phyloP scores from a whole-genome alignment of 2,113 vertebrate species.

The Atherinomorus stipes region DNA sequence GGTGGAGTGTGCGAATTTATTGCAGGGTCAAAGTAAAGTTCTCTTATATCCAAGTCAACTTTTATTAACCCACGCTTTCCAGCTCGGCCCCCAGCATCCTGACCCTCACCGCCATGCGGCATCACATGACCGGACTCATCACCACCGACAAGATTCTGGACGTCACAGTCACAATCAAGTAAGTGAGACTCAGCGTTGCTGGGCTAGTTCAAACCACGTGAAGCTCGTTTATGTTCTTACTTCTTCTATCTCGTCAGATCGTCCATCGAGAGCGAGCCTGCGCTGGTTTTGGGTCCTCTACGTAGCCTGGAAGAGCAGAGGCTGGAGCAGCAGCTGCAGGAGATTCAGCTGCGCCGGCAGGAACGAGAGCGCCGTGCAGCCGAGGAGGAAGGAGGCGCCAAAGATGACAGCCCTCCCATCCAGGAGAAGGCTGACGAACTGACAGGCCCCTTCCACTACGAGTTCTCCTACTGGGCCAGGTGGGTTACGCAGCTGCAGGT shows the following conservation, averaged over 20 bases:
- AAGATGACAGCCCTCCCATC: conserved; percentile 84
- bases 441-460: conserved; percentile 91
- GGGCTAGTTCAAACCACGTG: background rate
- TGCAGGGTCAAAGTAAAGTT: background rate
- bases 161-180: conserved; percentile 97
- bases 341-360: conserved; percentile 90
- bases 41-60: background rate
- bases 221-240: background rate
- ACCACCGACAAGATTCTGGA: conserved; percentile 95
- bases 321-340: conserved; percentile 92
- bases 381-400: conserved; percentile 77
- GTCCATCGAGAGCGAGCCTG: conserved; percentile 96
- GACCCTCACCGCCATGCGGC: conserved; percentile 94
- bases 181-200: conserved; percentile 40
- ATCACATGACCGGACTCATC: conserved; percentile 94
- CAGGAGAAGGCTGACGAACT: conserved; percentile 93
- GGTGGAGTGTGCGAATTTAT: background rate
- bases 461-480: conserved; percentile 99
- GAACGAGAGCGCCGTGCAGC: conserved; percentile 87
- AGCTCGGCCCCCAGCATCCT: conserved; percentile 96
- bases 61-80: conserved; percentile 49
- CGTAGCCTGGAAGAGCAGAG: conserved; percentile 90
- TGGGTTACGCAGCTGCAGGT: conserved; percentile 47
- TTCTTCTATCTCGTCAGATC: conserved; percentile 80
- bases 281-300: conserved; percentile 94